Conservation (phyloP, 2,113 vertebrate genomes). For the Otolemur garnettii region DNA sequence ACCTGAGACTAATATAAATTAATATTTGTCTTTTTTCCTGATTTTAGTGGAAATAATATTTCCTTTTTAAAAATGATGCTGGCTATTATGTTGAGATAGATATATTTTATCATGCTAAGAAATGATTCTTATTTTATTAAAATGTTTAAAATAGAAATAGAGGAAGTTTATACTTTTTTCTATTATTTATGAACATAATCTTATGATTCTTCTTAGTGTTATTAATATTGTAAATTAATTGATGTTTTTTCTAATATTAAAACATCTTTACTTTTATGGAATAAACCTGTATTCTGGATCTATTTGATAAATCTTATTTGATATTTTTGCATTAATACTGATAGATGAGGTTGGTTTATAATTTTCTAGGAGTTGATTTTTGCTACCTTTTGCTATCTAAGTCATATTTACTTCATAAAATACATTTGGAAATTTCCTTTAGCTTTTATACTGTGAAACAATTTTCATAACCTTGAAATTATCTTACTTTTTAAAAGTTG, state of each 20-base stretch:
- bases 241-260: not conserved
- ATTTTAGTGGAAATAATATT: conserved; percentile 12
- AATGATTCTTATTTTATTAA: conserved; percentile 18
- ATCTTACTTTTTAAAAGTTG: not conserved
- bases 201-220: not conserved
- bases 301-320: not conserved
- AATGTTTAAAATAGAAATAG: not conserved
- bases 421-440: not conserved
- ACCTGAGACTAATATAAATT: not conserved
- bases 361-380: not conserved
- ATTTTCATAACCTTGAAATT: not conserved
- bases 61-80: not conserved
- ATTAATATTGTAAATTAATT: not conserved
- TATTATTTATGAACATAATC: not conserved
- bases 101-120: not conserved
- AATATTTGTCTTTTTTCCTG: not conserved
- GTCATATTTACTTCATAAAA: not conserved
- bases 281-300: not conserved
- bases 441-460: not conserved
- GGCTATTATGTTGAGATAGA: not conserved
- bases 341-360: not conserved
- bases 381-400: not conserved
- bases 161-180: not conserved
- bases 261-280: not conserved
- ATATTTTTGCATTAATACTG: not conserved